These are phyloP conservation scores for Avahi laniger DNA, from an alignment of 2,797 vertebrate genomes.

Conservation along the genomic window DNA sequence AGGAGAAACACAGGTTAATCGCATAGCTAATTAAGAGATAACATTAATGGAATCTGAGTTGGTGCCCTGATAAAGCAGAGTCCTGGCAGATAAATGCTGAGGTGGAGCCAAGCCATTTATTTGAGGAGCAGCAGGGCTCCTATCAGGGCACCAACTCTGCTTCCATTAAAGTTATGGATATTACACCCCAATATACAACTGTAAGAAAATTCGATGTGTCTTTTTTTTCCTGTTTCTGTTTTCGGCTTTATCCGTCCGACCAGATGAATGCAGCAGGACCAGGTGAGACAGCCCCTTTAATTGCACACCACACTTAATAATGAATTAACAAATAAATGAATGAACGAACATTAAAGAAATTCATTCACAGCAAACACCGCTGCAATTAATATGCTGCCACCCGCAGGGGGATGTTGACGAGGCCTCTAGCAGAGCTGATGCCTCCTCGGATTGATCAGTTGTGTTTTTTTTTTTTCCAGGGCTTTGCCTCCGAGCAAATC, in stretches of 20 bases:
- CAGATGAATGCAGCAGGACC: background rate
- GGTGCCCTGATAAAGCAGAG: conserved; percentile 76
- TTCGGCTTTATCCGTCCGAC: background rate
- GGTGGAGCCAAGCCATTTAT: conserved; percentile 73
- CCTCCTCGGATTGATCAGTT: conserved; percentile 50
- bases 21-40: conserved; percentile 82
- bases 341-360: conserved; percentile 76
- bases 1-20: conserved; percentile 78
- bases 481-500: conserved; percentile 61
- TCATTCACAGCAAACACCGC: conserved; percentile 73
- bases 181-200: conserved; percentile 66
- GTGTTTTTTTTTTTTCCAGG: conserved; percentile 5
- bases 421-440: conserved; percentile 16
- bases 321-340: conserved; percentile 77
- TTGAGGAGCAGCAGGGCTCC: conserved; percentile 74
- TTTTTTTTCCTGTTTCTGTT: background rate
- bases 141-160: conserved; percentile 65
- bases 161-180: conserved; percentile 80
- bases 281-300: conserved; percentile 39
- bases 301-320: conserved; percentile 55
- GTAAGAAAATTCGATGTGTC: conserved; percentile 35
- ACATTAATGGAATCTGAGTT: conserved; percentile 71
- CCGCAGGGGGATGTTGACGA: conserved; percentile 59
- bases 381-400: conserved; percentile 76
- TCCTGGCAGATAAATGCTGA: conserved; percentile 73